These are phyloP conservation scores for Hemaris fuciformis DNA, from an alignment of 2,888 invertebrate species.

Conservation along the genomic window DNA sequence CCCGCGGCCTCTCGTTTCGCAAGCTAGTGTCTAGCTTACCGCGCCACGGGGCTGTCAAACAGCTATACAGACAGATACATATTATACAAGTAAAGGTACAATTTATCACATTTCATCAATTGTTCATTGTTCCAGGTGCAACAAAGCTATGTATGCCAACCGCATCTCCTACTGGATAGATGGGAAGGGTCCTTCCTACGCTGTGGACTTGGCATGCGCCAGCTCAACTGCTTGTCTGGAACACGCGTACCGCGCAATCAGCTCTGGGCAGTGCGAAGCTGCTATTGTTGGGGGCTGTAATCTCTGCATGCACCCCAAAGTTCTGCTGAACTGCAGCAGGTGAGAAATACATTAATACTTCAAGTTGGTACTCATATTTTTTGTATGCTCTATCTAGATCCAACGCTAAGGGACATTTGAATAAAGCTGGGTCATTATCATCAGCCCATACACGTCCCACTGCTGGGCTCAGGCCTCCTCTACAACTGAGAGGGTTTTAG, in stretches of 20 bases:
- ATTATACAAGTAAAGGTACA: too few relatives aligned
- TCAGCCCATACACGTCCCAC: too few relatives aligned
- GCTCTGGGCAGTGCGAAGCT: conserved; percentile 48
- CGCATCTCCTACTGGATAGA: conserved; percentile 56
- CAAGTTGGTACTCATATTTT: too few relatives aligned
- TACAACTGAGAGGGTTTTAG: too few relatives aligned
- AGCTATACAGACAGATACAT: too few relatives aligned
- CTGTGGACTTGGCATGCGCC: conserved; percentile 43
- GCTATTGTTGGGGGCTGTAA: conserved; percentile 83
- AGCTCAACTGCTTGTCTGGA: conserved; percentile 47
- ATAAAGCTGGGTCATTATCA: too few relatives aligned
- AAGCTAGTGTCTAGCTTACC: too few relatives aligned
- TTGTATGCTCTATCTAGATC: too few relatives aligned
- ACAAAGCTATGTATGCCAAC: conserved; percentile 52
- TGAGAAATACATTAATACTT: conserved; percentile 19
- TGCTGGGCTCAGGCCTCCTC: too few relatives aligned
- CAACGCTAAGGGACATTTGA: neutral
- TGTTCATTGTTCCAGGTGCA: conserved; percentile 33
- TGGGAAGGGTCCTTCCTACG: conserved; percentile 47
- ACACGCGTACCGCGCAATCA: conserved; percentile 46
- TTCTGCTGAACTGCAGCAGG: conserved; percentile 40
- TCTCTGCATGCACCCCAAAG: conserved; percentile 76
- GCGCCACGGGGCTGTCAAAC: too few relatives aligned
- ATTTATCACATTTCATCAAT: neutral
- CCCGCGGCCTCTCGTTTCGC: too few relatives aligned